Evolutionary conservation across 2,113 vertebrate species (phyloP).

Genomic region (Brachyhypopomus occidentalis): DNA sequence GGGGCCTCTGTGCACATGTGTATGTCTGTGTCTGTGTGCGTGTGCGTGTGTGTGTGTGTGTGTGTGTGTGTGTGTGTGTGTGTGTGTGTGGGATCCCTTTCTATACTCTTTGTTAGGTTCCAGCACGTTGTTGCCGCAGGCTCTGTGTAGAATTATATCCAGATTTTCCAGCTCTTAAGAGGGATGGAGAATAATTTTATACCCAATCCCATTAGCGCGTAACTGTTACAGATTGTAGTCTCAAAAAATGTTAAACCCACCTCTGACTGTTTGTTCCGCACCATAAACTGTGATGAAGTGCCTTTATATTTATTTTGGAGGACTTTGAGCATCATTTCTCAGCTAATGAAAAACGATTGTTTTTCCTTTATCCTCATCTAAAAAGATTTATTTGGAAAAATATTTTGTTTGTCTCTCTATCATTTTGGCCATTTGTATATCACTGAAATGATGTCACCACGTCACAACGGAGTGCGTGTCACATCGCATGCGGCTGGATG

Average conservation of each 20-base stretch:
- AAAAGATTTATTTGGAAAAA: constrained; percentile 17
- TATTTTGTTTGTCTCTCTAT: constrained; percentile 14
- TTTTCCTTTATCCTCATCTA: constrained; percentile 27
- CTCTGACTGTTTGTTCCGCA: constrained; percentile 45
- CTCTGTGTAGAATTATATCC: constrained; percentile 47
- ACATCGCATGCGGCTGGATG: no score
- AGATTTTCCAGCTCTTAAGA: constrained; percentile 46
- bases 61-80: constrained; percentile 7
- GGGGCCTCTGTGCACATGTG: constrained; percentile 39
- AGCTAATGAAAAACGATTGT: neutral
- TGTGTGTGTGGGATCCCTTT: constrained; percentile 33
- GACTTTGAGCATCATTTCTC: neutral
- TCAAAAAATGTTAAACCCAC: constrained; percentile 52
- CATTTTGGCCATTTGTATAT: neutral
- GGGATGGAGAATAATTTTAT: constrained; percentile 51
- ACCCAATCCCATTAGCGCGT: constrained; percentile 56
- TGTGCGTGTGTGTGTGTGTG: constrained; percentile 37
- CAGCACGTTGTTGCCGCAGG: constrained; percentile 35
- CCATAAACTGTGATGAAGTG: constrained; percentile 43
- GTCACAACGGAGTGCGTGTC: no score
- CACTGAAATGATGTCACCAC: no score
- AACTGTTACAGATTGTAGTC: constrained; percentile 53
- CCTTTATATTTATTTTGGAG: constrained; percentile 39
- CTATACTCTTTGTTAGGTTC: constrained; percentile 23
- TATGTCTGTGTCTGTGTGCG: constrained; percentile 5